These are phyloP conservation scores for Steatocranus sp. DNA, from an alignment of 2,797 vertebrate species.

Conservation along the genomic window DNA sequence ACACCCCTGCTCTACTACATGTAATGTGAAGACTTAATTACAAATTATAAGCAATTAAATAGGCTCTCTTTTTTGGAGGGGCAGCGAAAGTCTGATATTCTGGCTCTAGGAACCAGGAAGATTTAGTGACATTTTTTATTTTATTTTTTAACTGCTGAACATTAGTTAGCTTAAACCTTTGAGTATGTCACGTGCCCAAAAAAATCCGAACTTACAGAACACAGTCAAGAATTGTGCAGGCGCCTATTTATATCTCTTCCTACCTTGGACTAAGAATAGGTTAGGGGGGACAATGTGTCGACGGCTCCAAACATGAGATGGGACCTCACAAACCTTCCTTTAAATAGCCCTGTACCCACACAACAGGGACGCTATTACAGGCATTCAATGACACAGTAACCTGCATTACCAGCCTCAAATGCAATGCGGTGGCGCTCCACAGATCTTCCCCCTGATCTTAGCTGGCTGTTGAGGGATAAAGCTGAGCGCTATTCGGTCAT, in stretches of 20 bases:
- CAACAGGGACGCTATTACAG: constrained; percentile 33
- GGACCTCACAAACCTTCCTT: constrained; percentile 7
- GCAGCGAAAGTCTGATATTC: neutral
- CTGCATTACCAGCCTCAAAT: constrained; percentile 43
- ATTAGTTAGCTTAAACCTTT: neutral
- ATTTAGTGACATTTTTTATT: neutral
- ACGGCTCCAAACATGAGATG: neutral
- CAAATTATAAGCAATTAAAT: neutral
- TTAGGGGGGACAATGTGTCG: constrained; percentile 24
- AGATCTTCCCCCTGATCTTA: neutral
- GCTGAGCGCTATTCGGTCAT: constrained; percentile 65
- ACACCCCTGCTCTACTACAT: neutral
- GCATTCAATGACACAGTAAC: constrained; percentile 49
- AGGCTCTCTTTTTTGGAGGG: neutral
- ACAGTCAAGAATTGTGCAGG: neutral
- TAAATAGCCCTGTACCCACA: constrained; percentile 45
- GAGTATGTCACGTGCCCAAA: neutral
- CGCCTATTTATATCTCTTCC: neutral
- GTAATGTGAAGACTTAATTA: neutral
- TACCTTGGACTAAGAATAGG: neutral
- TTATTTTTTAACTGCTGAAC: neutral
- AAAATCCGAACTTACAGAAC: neutral
- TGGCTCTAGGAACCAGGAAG: neutral
- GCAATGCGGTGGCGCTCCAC: constrained; percentile 47
- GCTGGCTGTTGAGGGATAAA: constrained; percentile 44